Base-by-base conservation (phyloP, 2,888 invertebrate genomes). In the Tribolium freemani region DNA sequence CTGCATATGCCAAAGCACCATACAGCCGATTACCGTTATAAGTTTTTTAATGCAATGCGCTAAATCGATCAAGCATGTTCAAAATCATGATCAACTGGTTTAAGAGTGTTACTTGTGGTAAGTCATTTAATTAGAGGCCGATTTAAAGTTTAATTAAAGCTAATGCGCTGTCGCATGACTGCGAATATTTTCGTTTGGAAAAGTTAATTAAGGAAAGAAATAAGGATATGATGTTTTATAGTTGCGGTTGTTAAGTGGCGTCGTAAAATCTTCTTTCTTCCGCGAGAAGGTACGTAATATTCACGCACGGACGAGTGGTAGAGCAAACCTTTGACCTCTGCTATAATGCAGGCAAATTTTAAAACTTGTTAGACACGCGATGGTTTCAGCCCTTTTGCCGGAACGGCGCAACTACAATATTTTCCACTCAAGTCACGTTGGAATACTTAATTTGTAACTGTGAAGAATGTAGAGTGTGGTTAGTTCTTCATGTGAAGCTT, bases 21-120 rank as follows among this genome's bases (percentile, higher is more conserved):
- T 68, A 48, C 58, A 31, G 31, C 31, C 57, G 46, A 21, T 50
- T 51, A 57, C 57, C 69, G 69, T 58, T 67, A 69, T 21, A 5
- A 21, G 54, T 54, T 53, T 66, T 66, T 66, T 53, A 30, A 66
- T 66, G 63, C 66, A 64, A 51, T 51, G 26, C 20, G 51, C 63
- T 54, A 66, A 54, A 54, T 66, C 66, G 66, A 66, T 66, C 66
- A 53, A 44, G 45, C 48, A 48, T 60, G 48, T 21, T 53, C 66
- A 53, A 45, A 53, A 54, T 53, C 54, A 66, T 53, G 66, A 66
- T 66, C 46, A 53, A 54, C 66, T 54, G 53, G 54, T 54, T 66
- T 54, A 54, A 66, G 44, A 54, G 66, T 51, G 21, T 60, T 60
- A 60, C 48, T 21, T 20, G 31, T 45, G 45, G 10, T 48, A 48